These are phyloP conservation scores for Ypsolopha scabrella DNA, from an alignment of 2,888 invertebrate genomes.

Conservation along the genomic window DNA sequence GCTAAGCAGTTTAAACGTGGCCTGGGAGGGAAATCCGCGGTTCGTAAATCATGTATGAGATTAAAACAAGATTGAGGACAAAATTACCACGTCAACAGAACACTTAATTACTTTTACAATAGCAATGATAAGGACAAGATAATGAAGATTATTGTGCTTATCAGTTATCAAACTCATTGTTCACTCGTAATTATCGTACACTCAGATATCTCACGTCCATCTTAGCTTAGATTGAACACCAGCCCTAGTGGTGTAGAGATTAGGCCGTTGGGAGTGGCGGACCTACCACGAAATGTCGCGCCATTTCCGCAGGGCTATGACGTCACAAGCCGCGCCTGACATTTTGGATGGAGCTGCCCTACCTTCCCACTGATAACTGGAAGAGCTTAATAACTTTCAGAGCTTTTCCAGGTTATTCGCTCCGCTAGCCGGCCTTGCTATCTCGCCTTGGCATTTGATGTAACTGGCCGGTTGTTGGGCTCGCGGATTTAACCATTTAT, in stretches of 20 bases:
- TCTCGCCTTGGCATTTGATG: slow-evolving; percentile 52
- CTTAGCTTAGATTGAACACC: too few relatives aligned
- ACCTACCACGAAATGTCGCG: slow-evolving; percentile 58
- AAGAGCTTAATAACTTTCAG: slow-evolving; percentile 50
- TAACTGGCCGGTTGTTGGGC: background rate
- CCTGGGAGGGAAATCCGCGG: too few relatives aligned
- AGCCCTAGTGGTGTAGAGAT: background rate
- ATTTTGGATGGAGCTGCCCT: slow-evolving; percentile 60
- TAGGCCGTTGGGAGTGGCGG: slow-evolving; percentile 39
- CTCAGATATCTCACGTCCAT: too few relatives aligned
- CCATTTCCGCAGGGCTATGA: slow-evolving; percentile 52
- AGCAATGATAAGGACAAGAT: too few relatives aligned
- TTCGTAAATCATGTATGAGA: too few relatives aligned
- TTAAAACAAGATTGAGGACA: too few relatives aligned
- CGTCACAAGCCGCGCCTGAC: slow-evolving; percentile 65
- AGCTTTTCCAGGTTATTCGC: slow-evolving; percentile 44
- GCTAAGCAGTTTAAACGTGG: too few relatives aligned
- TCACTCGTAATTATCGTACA: too few relatives aligned
- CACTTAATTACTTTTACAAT: too few relatives aligned
- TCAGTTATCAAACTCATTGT: too few relatives aligned
- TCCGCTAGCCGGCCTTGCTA: slow-evolving; percentile 28
- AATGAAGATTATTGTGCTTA: too few relatives aligned
- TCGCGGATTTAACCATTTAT: background rate
- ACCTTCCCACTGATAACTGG: slow-evolving; percentile 57
- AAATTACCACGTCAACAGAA: too few relatives aligned